Base-by-base conservation (phyloP, 2,797 vertebrate genomes). In the Mergus octosetaceus region DNA sequence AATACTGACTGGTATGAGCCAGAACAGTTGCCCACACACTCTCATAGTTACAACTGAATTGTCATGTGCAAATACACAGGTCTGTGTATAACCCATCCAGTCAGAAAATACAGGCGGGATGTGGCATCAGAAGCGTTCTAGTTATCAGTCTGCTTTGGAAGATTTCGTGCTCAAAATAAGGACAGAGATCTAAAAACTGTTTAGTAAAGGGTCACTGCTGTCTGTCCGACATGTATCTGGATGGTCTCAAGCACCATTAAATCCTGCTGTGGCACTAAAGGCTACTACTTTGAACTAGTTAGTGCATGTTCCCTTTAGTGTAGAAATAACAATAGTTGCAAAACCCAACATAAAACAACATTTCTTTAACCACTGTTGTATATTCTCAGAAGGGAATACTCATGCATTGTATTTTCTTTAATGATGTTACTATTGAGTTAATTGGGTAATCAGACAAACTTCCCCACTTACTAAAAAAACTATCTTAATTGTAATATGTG, bases 341-440 rank as follows among this genome's bases (percentile, higher is more conserved):
- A 66, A 60, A 81, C 18, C 27, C 36, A 60, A 21, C 12, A 14
- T 17, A 27, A 32, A 54, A 1, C 36, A 13, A 6, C 18, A 71
- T 85, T 82, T 84, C 77, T 93, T 87, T 92, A 81, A 51, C 22
- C 27, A 4, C 11, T 25, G 32, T 56, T 80, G 54, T 36, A 56
- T 49, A 39, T 66, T 80, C 87, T 65, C 78, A 66, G 66, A 77
- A 64, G 70, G 65, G 68, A 78, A 47, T 56, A 27, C 38, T 36
- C 56, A 65, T 51, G 57, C 71, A 51, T 56, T 90, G 76, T 32
- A 61, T 76, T 81, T 43, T 19, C 4, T 32, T 71, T 7, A 62
- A 78, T 71, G 68, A 74, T 93, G 83, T 73, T 92, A 66, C 85
- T 89, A 27, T 54, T 82, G 85, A 72, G 70, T 73, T 92, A 70